Percentiles rank a stretch among this genome's conserved stretches.
Conservation (phyloP, 1,140 invertebrate species). For the Zaprionus camerounensis region DNA sequence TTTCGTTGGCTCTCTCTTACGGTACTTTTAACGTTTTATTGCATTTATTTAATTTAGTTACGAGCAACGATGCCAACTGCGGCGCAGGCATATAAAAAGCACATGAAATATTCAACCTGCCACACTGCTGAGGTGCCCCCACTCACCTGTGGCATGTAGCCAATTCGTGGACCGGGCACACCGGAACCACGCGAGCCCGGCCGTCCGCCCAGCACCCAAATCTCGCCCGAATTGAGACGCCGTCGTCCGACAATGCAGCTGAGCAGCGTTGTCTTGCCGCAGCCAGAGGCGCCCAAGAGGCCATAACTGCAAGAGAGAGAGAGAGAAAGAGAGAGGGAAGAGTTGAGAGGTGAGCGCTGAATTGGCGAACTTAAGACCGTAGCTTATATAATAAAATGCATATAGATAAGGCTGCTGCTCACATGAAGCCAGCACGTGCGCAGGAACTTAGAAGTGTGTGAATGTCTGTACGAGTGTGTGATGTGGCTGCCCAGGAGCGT, state of each 20-base stretch:
- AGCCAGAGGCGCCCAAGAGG: conserved; percentile 93
- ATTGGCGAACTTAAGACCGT: conserved; percentile 30
- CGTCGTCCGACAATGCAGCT: conserved; percentile 94
- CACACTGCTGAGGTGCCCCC: not conserved
- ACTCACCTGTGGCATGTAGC: conserved; percentile 88
- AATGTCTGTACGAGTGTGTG: not conserved
- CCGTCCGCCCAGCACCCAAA: conserved; percentile 93
- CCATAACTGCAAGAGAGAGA: conserved; percentile 89
- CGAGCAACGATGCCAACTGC: conserved; percentile 41
- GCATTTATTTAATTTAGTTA: conserved; percentile 79
- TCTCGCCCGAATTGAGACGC: conserved; percentile 92
- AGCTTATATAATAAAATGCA: conserved; percentile 56
- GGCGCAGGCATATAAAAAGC: conserved; percentile 67
- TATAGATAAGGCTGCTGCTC: conserved; percentile 27
- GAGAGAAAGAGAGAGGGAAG: not conserved
- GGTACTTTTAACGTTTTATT: conserved; percentile 60
- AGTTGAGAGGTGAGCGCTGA: conserved; percentile 16
- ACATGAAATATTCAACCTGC: conserved; percentile 63
- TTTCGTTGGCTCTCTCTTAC: conserved; percentile 13
- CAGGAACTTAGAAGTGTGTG: not conserved
- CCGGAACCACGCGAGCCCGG: conserved; percentile 93
- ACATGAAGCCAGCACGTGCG: conserved; percentile 11
- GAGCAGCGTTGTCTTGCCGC: conserved; percentile 93
- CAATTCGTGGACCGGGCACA: conserved; percentile 91
- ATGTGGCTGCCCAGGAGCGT: conserved; percentile 21